Evolutionary conservation across 2,797 vertebrate genomes (phyloP), one percentile per base, ranked within the genome.

Genomic region (Champsocephalus esox): DNA sequence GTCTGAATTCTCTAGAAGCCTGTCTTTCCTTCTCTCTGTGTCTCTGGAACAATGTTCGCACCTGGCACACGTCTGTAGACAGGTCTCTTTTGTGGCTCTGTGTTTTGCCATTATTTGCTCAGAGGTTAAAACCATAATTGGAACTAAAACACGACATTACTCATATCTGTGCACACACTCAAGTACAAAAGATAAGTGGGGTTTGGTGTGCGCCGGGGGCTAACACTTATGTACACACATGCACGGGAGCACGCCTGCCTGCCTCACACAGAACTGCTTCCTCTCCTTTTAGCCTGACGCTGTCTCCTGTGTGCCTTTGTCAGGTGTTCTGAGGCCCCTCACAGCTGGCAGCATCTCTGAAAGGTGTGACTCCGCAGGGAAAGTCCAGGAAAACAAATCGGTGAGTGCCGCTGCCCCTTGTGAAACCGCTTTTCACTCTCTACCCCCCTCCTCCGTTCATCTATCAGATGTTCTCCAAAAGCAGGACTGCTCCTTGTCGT

Each of bases 321-420:
- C 95, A 97, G 96, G 93, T 90, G 92, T 92, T 92, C 87, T 90
- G 88, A 92, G 93, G 95, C 93, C 93, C 91, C 89, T 87, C 94
- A 94, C 96, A 95, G 94, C 95, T 94, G 94, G 94, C 93, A 90
- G 94, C 88, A 72, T 85, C 93, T 93, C 93, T 94, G 94, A 96
- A 94, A 95, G 93, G 94, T 95, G 95, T 83, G 91, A 93, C 94
- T 94, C 95, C 77, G 90, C 93, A 89, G 93, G 94, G 94, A 87
- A 93, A 95, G 93, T 94, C 93, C 95, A 91, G 94, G 94, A 88
- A 82, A 93, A 80, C 93, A 96, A 94, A 94, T 95, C 93, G 87
- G 96, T 95, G 93, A 94, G 94, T 93, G 81, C 48, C 5, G 5
- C 66, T 21, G 56, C 45, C 59, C 5, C 77, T 77, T 69, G 57